A percentile compares a stretch with the other conserved stretches of the same genome.
Evolutionary conservation across 2,888 invertebrate species (phyloP).

Genomic region (Girardia tigrina): DNA sequence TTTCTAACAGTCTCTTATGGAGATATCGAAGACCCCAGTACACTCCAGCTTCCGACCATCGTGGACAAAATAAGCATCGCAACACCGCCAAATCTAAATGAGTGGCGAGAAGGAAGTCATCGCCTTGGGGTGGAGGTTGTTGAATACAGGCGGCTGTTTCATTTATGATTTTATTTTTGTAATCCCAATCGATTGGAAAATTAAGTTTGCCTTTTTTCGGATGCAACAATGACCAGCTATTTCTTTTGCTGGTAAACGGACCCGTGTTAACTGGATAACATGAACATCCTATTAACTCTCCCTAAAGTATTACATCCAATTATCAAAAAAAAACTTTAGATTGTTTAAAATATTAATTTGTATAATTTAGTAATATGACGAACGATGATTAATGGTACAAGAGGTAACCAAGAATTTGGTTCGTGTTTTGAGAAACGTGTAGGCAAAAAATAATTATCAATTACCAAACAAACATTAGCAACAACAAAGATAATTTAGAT

Average conservation of each 20-base stretch:
- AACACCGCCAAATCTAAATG: slow-evolving; percentile 89
- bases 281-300: slow-evolving; percentile 28
- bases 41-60: slow-evolving; percentile 95
- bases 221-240: slow-evolving; percentile 24
- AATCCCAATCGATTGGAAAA: slow-evolving; percentile 63
- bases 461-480: no score
- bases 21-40: slow-evolving; percentile 71
- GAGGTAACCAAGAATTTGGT: background rate
- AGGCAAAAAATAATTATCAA: no score
- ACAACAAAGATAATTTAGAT: no score
- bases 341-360: background rate
- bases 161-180: slow-evolving; percentile 57
- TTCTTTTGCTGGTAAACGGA: background rate
- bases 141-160: slow-evolving; percentile 42
- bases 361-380: background rate
- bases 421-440: no score
- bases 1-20: slow-evolving; percentile 61
- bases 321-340: background rate
- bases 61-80: slow-evolving; percentile 79
- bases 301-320: background rate
- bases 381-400: background rate
- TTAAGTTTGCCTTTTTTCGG: slow-evolving; percentile 40
- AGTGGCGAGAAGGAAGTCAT: slow-evolving; percentile 58
- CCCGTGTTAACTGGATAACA: background rate
- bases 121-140: slow-evolving; percentile 26